phyloP scores from a whole-genome alignment of 2,888 invertebrate species.

The Morpho deidamia region DNA sequence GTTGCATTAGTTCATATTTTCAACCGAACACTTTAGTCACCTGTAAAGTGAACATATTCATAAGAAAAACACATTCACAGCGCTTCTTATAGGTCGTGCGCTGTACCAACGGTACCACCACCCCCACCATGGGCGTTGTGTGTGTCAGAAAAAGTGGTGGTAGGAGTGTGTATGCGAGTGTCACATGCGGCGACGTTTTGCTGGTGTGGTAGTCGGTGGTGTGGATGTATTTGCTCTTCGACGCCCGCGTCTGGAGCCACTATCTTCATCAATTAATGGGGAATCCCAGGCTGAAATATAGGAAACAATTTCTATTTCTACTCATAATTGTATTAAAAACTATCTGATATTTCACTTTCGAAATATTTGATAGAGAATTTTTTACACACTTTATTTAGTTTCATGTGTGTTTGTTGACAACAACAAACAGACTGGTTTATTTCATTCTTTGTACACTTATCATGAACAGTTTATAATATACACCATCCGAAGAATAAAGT shows the following conservation, averaged over 20 bases:
- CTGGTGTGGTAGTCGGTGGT: slow-evolving; percentile 57
- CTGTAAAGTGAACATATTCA: slow-evolving; percentile 1
- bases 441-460: too few species aligned
- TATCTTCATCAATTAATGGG: slow-evolving; percentile 55
- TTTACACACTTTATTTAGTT: too few species aligned
- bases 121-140: slow-evolving; percentile 27
- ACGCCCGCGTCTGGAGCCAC: slow-evolving; percentile 51
- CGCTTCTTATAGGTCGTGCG: slow-evolving; percentile 28
- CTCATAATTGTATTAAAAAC: too few species aligned
- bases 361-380: too few species aligned
- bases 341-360: too few species aligned
- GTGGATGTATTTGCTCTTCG: slow-evolving; percentile 60
- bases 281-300: slow-evolving; percentile 53
- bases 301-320: too few species aligned
- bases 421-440: too few species aligned
- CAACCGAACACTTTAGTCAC: neutral
- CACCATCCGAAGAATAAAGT: too few species aligned
- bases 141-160: slow-evolving; percentile 58
- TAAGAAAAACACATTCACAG: slow-evolving; percentile 30
- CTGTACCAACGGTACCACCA: slow-evolving; percentile 1
- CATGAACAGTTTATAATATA: too few species aligned
- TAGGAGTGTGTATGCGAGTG: slow-evolving; percentile 44
- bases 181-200: slow-evolving; percentile 64
- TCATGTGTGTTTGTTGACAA: too few species aligned
- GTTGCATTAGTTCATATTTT: neutral